Percentiles rank a stretch among this genome's conserved stretches.
These are phyloP conservation scores for Ariolimax columbianus DNA, from an alignment of 2,888 invertebrate genomes.

Conservation along the genomic window DNA sequence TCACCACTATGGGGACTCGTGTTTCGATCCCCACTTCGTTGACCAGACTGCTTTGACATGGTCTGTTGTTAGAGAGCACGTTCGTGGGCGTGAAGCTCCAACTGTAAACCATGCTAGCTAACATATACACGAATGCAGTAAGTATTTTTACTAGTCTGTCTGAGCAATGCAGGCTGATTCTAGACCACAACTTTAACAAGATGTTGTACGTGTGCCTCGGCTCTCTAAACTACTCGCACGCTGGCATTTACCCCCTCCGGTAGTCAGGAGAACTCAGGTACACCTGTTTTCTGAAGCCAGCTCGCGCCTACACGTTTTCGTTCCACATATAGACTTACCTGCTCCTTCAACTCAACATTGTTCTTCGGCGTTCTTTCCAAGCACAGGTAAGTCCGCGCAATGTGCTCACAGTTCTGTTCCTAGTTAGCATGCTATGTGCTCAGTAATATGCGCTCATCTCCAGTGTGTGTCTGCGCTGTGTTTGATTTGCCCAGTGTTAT, in stretches of 20 bases:
- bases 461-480: background rate
- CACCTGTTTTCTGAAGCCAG: background rate
- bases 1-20: too few relatives aligned
- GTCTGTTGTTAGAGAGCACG: too few relatives aligned
- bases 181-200: background rate
- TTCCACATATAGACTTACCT: background rate
- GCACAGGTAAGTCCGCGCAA: background rate
- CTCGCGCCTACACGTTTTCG: slow-evolving; percentile 7
- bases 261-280: background rate
- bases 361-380: background rate
- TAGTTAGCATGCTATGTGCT: background rate
- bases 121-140: too few relatives aligned
- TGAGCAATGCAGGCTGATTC: too few relatives aligned
- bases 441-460: background rate
- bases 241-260: background rate
- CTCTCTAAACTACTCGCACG: background rate
- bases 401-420: background rate
- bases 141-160: too few relatives aligned
- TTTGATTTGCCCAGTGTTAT: background rate
- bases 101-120: too few relatives aligned
- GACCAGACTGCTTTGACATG: too few relatives aligned
- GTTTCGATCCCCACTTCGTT: too few relatives aligned
- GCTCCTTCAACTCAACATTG: background rate
- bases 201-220: background rate
- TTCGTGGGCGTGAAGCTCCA: too few relatives aligned